A percentile compares a stretch with the other conserved stretches of the same genome.
phyloP scores from a whole-genome alignment of 1,140 invertebrate species.

The Triops longicaudatus region DNA sequence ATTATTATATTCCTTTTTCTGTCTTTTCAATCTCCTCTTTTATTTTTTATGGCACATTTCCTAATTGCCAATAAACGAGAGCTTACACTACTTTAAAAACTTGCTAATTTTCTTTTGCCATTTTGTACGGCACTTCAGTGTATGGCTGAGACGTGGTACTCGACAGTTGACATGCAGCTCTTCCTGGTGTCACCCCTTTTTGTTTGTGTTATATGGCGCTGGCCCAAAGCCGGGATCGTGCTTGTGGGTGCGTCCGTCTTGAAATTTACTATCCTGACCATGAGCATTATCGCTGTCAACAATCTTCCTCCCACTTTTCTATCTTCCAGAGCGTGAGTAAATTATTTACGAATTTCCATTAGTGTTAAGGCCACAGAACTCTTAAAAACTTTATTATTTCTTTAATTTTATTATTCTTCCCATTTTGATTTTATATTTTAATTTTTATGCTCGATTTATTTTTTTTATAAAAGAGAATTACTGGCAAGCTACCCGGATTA shows the following conservation, averaged over 20 bases:
- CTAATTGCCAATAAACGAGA: too few species aligned
- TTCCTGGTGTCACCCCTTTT: constrained; percentile 65
- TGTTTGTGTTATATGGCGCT: constrained; percentile 46
- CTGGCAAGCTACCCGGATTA: too few species aligned
- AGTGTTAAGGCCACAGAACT: too few species aligned
- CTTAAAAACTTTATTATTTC: too few species aligned
- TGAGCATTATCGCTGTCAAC: constrained; percentile 22
- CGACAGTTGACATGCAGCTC: constrained; percentile 75
- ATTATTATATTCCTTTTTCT: too few species aligned
- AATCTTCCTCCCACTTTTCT: constrained; percentile 29
- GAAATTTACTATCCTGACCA: constrained; percentile 29
- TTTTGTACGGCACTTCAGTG: constrained; percentile 46
- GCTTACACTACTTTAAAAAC: too few species aligned
- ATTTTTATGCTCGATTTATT: neutral
- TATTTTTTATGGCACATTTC: too few species aligned
- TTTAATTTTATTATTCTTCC: too few species aligned
- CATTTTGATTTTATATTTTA: neutral
- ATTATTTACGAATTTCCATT: too few species aligned
- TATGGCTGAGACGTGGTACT: constrained; percentile 71
- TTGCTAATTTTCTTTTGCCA: too few species aligned
- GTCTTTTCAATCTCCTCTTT: too few species aligned
- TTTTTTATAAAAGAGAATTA: too few species aligned
- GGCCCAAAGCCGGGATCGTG: constrained; percentile 27
- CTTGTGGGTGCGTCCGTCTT: constrained; percentile 27
- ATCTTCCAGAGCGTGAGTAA: constrained; percentile 28